Evolutionary conservation across 2,797 vertebrate genomes (phyloP).

Genomic region (Sphaeramia orbicularis): DNA sequence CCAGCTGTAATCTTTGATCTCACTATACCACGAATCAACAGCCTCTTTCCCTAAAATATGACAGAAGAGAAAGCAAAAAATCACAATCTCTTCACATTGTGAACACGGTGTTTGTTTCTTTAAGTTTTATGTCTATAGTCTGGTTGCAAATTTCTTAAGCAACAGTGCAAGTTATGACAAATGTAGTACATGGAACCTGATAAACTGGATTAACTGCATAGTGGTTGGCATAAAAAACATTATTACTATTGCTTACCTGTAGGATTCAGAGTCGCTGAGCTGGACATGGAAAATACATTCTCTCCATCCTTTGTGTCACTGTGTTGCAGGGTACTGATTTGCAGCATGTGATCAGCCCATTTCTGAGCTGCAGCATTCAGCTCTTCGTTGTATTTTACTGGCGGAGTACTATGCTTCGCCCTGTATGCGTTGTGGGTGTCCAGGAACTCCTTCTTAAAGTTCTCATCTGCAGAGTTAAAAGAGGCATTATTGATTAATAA

Average conservation of each 20-base stretch:
- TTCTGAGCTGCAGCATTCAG: slow-evolving; percentile 65
- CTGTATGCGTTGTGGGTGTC: slow-evolving; percentile 78
- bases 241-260: too few species aligned
- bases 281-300: slow-evolving; percentile 70
- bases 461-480: slow-evolving; percentile 39
- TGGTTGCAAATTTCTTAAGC: too few species aligned
- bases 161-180: too few species aligned
- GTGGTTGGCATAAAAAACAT: too few species aligned
- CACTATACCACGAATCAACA: slow-evolving; percentile 79
- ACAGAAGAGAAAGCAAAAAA: not conserved
- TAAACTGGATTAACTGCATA: too few species aligned
- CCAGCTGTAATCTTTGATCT: slow-evolving; percentile 81
- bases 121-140: too few species aligned
- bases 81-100: too few species aligned
- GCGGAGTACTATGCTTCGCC: slow-evolving; percentile 45
- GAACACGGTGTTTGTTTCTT: too few species aligned
- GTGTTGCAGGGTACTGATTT: slow-evolving; percentile 28
- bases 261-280: slow-evolving; percentile 18
- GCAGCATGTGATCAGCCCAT: slow-evolving; percentile 77
- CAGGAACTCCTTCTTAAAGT: slow-evolving; percentile 76
- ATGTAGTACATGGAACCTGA: too few species aligned
- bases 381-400: slow-evolving; percentile 55
- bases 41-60: slow-evolving; percentile 70
- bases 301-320: slow-evolving; percentile 69
- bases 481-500: not conserved